Evolutionary conservation across 1,140 invertebrate genomes (phyloP), one percentile per base, ranked within the genome.

Genomic region (Tribolium madens): DNA sequence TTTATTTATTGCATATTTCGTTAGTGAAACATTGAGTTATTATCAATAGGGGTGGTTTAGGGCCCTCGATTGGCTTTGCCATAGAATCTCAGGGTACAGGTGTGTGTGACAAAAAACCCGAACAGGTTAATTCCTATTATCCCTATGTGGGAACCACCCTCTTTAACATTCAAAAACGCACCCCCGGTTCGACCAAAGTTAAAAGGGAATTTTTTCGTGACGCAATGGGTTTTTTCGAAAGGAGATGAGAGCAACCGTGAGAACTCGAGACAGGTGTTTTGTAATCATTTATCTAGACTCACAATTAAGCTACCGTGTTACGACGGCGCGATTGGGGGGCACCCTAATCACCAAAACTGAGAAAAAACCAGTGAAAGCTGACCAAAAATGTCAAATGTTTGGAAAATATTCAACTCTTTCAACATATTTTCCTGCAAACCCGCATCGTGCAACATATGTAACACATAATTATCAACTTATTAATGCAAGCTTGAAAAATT

Each of bases 71-170:
- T n/a, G n/a, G n/a, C n/a, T n/a, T n/a, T n/a, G n/a, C n/a, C n/a
- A n/a, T n/a, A n/a, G n/a, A n/a, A n/a, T n/a, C n/a, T n/a, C n/a
- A n/a, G 17, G 15, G 26, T 50, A 73, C 52, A 75, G 52, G 73
- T 64, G 74, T 42, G 10, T 10, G 18, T 3, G n/a, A 69, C 17
- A 64, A 60, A 57, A 74, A 71, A 71, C 42, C 77, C 50, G 48
- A 73, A 83, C 82, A 83, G 81, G 82, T 83, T 83, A 83, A 84
- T 84, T 78, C 80, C 80, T 79, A 76, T 84, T 83, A 76, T 83
- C 31, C 57, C 79, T 84, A 80, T 84, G 83, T 84, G 83, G 83
- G 83, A 84, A 82, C 76, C 48, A 79, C 76, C 75, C 60, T 75
- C 21, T 64, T 64, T 26, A 3, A 10, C 9, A 60, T 60, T 13